Base-by-base conservation (phyloP, 2,888 invertebrate species). In the Cephus runcator region DNA sequence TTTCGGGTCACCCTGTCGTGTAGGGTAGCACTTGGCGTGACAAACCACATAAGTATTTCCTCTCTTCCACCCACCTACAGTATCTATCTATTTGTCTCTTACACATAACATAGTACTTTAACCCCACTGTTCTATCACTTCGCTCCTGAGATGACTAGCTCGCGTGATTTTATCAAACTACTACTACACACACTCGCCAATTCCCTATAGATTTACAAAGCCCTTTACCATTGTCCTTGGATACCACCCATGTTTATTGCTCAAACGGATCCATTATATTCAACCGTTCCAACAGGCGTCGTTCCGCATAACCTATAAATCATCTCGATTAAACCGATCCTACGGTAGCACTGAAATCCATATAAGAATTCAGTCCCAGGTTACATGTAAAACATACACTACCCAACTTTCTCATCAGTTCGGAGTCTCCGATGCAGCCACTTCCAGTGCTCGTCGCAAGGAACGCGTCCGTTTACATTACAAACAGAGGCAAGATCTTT, bases 11-110 rank as follows among this genome's bases (percentile, higher is more conserved):
- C 69, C 73, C 73, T 79, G 78, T 81, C 79, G 79, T 78, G 77
- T 74, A 79, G 79, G 69, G 73, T 75, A 80, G 75, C 79, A 78
- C 83, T 86, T 82, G 80, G 82, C 85, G 80, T 82, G 81, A 78
- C 79, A 76, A 73, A 83, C 82, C 78, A 82, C 75, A 79, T 77
- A 81, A 79, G 56, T 71, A 71, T 71, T 56, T 9, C 56, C 2
- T 15, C 56, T 23, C 23, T 56, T 23, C 23, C 56, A 23, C 6
- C 23, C 56, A 23, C 56, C 56, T 56, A 56, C 56, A 23, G 6
- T 12, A 1, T 40, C 15, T 40, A 40, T 15, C 36, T 12, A 36
- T 56, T 56, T 23, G 23, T 56, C 56, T 56, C 56, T 56, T 56
- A 23, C 56, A 56, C 6, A 56, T 56, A 56, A 34, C 33, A 9